phyloP scores from a whole-genome alignment of 1,140 invertebrate genomes.

The Magallana angulata region DNA sequence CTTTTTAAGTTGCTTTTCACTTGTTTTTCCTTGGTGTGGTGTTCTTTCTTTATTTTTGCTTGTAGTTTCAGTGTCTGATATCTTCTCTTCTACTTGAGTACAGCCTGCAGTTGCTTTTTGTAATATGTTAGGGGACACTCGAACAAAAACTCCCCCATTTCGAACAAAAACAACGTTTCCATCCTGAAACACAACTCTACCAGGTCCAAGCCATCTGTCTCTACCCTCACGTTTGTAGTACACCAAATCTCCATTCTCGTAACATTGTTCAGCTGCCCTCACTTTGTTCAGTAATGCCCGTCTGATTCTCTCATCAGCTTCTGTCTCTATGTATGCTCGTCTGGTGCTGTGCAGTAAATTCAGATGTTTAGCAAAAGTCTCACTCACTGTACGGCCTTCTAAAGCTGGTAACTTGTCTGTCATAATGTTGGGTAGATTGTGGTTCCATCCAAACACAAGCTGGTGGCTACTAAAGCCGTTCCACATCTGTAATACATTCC shows the following conservation, averaged over 20 bases:
- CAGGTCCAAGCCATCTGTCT: constrained; percentile 56
- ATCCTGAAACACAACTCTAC: constrained; percentile 55
- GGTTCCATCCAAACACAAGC: constrained; percentile 56
- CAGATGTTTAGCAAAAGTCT: not conserved
- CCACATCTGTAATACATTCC: constrained; percentile 55
- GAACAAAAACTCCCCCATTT: constrained; percentile 55
- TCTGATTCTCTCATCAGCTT: constrained; percentile 54
- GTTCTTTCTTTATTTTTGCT: not conserved
- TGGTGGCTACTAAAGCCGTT: constrained; percentile 57
- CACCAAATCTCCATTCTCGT: constrained; percentile 53
- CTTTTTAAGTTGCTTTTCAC: no score
- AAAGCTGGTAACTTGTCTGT: not conserved
- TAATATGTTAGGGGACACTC: constrained; percentile 56
- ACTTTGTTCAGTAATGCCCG: constrained; percentile 54
- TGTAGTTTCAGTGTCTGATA: constrained; percentile 44
- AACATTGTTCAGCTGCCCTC: constrained; percentile 51
- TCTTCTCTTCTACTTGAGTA: constrained; percentile 20
- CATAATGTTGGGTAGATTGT: not conserved
- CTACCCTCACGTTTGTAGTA: constrained; percentile 59
- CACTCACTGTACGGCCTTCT: not conserved
- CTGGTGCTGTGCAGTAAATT: not conserved
- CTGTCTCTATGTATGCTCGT: constrained; percentile 49
- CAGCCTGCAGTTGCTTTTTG: not conserved
- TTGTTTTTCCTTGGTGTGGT: no score
- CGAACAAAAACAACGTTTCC: constrained; percentile 56